These are phyloP conservation scores for Plemyria rubiginata DNA, from an alignment of 2,888 invertebrate genomes.

Conservation along the genomic window DNA sequence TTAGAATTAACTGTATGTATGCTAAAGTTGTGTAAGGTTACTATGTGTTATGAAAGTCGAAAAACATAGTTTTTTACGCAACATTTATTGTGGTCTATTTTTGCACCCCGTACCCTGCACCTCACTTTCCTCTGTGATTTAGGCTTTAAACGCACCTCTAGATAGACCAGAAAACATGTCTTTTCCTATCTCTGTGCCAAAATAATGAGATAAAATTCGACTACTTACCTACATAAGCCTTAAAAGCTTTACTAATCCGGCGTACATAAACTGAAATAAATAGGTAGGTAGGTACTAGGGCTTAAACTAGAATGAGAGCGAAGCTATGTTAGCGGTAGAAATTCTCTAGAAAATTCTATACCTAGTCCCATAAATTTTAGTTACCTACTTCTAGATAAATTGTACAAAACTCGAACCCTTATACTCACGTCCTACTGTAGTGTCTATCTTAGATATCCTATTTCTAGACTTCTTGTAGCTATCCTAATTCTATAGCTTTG, in stretches of 20 bases:
- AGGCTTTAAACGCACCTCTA: conserved; percentile 73
- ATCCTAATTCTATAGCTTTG: conserved; percentile 42
- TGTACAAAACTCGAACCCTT: conserved; percentile 80
- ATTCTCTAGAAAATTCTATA: conserved; percentile 66
- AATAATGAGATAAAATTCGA: conserved; percentile 59
- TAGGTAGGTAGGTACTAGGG: too few species aligned
- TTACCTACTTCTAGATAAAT: conserved; percentile 65
- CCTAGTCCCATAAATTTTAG: conserved; percentile 57
- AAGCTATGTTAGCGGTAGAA: conserved; percentile 52
- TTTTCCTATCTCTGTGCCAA: conserved; percentile 78
- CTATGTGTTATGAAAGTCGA: conserved; percentile 33
- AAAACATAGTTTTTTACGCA: conserved; percentile 66
- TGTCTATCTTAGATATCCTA: conserved; percentile 58
- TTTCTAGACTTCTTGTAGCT: conserved; percentile 38
- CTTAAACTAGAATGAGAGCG: conserved; percentile 18
- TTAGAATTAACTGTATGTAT: conserved; percentile 30
- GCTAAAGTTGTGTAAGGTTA: conserved; percentile 35
- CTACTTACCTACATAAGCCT: conserved; percentile 17
- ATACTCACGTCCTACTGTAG: conserved; percentile 82
- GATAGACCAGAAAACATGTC: conserved; percentile 56
- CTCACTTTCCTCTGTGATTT: conserved; percentile 80
- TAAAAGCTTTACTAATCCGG: conserved; percentile 17
- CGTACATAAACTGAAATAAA: conserved; percentile 21
- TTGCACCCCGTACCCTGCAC: conserved; percentile 75
- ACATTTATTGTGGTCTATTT: conserved; percentile 63